phyloP scores from a whole-genome alignment of 2,888 invertebrate genomes.

The Aspidiotus destructor region DNA sequence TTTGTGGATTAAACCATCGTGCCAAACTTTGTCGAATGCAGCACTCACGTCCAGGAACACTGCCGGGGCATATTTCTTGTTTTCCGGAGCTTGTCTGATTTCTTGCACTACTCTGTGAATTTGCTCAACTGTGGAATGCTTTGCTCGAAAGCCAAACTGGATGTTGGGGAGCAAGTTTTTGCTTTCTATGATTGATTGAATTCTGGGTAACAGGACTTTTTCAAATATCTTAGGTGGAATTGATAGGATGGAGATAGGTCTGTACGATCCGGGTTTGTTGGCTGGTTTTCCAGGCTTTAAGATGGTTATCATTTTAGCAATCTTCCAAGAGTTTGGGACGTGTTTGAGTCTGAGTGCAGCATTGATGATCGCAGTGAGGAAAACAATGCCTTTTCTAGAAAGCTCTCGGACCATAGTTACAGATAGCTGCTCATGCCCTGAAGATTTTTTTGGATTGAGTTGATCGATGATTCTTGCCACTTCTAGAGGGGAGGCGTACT shows the following conservation, averaged over 20 bases:
- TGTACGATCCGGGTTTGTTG: background rate
- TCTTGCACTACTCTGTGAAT: slow-evolving; percentile 34
- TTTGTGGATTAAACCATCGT: slow-evolving; percentile 15
- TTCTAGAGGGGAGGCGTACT: background rate
- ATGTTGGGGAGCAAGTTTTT: slow-evolving; percentile 3
- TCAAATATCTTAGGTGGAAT: background rate
- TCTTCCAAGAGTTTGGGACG: slow-evolving; percentile 3
- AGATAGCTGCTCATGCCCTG: slow-evolving; percentile 6
- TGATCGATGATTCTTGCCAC: slow-evolving; percentile 3
- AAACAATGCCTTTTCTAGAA: slow-evolving; percentile 2
- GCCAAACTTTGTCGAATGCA: slow-evolving; percentile 36
- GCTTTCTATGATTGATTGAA: slow-evolving; percentile 1
- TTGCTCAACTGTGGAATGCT: slow-evolving; percentile 34
- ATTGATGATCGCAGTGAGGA: slow-evolving; percentile 4
- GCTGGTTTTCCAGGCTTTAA: slow-evolving; percentile 7
- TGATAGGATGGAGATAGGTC: slow-evolving; percentile 8
- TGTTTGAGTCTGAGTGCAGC: background rate
- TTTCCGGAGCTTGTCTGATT: slow-evolving; percentile 27
- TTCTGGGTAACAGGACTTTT: background rate
- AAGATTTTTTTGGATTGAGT: background rate
- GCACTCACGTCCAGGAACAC: slow-evolving; percentile 34
- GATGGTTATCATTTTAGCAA: slow-evolving; percentile 1
- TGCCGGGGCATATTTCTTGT: slow-evolving; percentile 30
- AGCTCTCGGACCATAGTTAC: background rate
- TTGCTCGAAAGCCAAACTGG: slow-evolving; percentile 35